A percentile compares a stretch with the other conserved stretches of the same genome.
phyloP scores from a whole-genome alignment of 2,113 vertebrate species.

The Indicator maculatus region DNA sequence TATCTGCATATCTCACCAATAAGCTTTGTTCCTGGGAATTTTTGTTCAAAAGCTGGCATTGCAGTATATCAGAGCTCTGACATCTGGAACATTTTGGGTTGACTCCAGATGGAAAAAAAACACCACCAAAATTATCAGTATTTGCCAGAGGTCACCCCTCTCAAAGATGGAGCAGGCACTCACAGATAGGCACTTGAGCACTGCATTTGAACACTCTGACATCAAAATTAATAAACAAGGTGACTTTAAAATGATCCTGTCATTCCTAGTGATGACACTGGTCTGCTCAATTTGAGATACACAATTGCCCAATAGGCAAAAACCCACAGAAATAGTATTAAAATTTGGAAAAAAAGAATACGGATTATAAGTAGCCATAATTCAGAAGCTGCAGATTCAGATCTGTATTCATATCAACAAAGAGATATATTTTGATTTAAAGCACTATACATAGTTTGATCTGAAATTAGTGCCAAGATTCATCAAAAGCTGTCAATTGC shows the following conservation, averaged over 20 bases:
- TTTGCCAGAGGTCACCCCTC: background rate
- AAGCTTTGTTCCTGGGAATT: background rate
- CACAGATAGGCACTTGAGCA: background rate
- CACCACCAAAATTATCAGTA: background rate
- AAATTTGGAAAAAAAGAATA: background rate
- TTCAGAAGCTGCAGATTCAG: background rate
- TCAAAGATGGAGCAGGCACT: background rate
- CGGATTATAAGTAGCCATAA: background rate
- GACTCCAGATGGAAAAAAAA: background rate
- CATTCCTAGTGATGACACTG: background rate
- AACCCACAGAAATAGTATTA: background rate
- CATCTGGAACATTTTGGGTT: background rate
- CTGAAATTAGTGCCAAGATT: conserved; percentile 12
- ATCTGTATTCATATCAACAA: conserved; percentile 18
- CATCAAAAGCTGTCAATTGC: conserved; percentile 50
- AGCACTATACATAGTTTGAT: background rate
- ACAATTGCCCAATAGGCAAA: background rate
- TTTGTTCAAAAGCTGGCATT: background rate
- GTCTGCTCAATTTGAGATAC: background rate
- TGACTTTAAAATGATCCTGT: background rate
- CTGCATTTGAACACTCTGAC: background rate
- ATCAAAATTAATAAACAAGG: background rate
- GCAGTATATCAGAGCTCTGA: background rate
- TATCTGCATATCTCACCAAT: background rate
- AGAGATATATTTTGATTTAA: conserved; percentile 37